Evolutionary conservation across 1,140 invertebrate species (phyloP), one percentile per base, ranked within the genome.

Genomic region (Tachypleus tridentatus): DNA sequence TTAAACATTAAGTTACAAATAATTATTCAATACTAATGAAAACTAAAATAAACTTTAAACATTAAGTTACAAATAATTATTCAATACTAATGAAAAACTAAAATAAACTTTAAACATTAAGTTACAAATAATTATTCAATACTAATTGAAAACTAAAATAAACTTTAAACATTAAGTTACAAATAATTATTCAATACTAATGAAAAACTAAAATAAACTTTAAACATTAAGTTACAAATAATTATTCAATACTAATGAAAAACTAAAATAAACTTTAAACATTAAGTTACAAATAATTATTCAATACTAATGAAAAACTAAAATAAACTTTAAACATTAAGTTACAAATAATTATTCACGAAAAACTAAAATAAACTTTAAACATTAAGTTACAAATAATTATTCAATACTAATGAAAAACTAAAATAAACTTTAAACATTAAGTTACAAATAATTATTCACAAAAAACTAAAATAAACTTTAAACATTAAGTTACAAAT

Each of bases 21-120:
- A 9, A 56, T 59, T 6, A 11, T 10, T 54, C n/a, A 57, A 29
- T 29, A 29, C 29, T 29, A 29, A 29, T 29, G 29, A 29, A 29
- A 29, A 29, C 29, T 29, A 29, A 29, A 29, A 29, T 29, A 29
- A 29, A 29, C 29, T 29, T 29, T 29, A 0, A 6, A 29, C 7
- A 64, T 56, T n/a, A n/a, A n/a, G n/a, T 49, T 54, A n/a, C 5
- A 58, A 64, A 53, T 29, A 9, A 56, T 59, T 6, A 11, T 10
- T 54, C n/a, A 57, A 29, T 29, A 29, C 29, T 29, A 29, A 29
- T 29, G 29, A 29, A 29, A 29, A 29, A 29, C 29, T 29, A 29
- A 29, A 29, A 29, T 29, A 29, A 29, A 29, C 29, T 29, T 29
- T 29, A 0, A 6, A 29, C 7, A 64, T 56, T n/a, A n/a, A n/a